These are phyloP conservation scores for Lycaon pictus DNA, from an alignment of 2,113 vertebrate genomes.

Conservation along the genomic window DNA sequence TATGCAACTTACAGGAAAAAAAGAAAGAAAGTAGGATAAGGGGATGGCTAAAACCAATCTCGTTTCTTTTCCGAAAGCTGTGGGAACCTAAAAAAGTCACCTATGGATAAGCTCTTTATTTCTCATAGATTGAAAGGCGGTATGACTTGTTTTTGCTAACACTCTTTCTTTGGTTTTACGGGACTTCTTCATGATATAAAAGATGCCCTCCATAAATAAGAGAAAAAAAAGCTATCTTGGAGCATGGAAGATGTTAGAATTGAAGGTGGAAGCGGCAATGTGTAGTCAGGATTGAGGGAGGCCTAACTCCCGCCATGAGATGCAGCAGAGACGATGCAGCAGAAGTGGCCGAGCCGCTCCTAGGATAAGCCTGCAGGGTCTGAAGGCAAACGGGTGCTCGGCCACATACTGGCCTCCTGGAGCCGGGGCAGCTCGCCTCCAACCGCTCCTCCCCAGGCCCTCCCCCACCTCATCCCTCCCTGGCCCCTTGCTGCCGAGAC, in stretches of 20 bases:
- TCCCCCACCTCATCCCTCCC: background rate
- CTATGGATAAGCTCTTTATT: background rate
- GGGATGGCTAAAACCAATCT: background rate
- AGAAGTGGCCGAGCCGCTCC: background rate
- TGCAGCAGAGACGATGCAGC: background rate
- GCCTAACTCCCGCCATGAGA: background rate
- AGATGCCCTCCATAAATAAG: background rate
- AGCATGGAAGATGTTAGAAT: background rate
- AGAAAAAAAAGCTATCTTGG: background rate
- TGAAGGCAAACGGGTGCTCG: background rate
- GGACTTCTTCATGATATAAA: background rate
- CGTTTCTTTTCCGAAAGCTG: slow-evolving; percentile 15
- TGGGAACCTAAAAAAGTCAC: background rate
- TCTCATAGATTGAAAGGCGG: background rate
- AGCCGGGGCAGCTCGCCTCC: background rate
- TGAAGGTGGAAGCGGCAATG: background rate
- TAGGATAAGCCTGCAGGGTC: background rate
- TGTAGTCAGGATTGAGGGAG: background rate
- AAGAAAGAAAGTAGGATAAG: slow-evolving; percentile 9
- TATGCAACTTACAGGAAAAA: background rate
- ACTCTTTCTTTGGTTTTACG: background rate
- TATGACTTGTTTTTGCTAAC: background rate
- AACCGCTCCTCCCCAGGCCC: background rate
- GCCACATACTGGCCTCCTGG: background rate
- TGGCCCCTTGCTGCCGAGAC: background rate